Conservation (phyloP, 2,888 invertebrate species). For the Strigamia maritima region DNA sequence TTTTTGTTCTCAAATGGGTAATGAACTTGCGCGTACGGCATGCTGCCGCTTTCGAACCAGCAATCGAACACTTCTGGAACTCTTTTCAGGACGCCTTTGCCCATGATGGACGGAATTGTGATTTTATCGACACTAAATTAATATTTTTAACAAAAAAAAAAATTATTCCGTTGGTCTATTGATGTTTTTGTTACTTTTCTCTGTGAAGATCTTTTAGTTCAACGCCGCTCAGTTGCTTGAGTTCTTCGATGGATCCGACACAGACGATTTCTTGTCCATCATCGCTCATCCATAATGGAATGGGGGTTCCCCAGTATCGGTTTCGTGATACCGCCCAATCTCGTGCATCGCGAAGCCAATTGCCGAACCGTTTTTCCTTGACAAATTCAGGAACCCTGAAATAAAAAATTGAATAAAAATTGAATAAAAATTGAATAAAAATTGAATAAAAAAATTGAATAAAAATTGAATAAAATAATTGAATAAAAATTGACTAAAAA, state of each 20-base stretch:
- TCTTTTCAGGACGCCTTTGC: constrained; percentile 77
- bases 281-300: constrained; percentile 92
- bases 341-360: constrained; percentile 94
- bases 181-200: constrained; percentile 62
- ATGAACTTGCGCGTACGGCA: constrained; percentile 97
- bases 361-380: constrained; percentile 96
- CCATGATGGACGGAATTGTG: constrained; percentile 84
- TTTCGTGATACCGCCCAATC: constrained; percentile 94
- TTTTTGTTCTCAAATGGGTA: constrained; percentile 91
- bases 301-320: constrained; percentile 99
- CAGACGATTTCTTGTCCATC: constrained; percentile 91
- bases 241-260: constrained; percentile 87
- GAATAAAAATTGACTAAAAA: no score
- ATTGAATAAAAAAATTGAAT: no score
- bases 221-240: constrained; percentile 76
- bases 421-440: not conserved
- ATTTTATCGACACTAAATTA: constrained; percentile 52
- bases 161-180: not conserved
- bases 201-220: constrained; percentile 84
- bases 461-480: no score
- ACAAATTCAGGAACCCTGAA: constrained; percentile 88
- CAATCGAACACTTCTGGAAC: constrained; percentile 97
- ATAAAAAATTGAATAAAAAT: constrained; percentile 39
- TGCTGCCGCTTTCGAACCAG: constrained; percentile 99
- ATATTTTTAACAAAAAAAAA: not conserved